Percentiles rank a stretch among this genome's conserved stretches.
Conservation (phyloP, 2,113 vertebrate genomes). For the Poeciliopsis turrubarensis region DNA sequence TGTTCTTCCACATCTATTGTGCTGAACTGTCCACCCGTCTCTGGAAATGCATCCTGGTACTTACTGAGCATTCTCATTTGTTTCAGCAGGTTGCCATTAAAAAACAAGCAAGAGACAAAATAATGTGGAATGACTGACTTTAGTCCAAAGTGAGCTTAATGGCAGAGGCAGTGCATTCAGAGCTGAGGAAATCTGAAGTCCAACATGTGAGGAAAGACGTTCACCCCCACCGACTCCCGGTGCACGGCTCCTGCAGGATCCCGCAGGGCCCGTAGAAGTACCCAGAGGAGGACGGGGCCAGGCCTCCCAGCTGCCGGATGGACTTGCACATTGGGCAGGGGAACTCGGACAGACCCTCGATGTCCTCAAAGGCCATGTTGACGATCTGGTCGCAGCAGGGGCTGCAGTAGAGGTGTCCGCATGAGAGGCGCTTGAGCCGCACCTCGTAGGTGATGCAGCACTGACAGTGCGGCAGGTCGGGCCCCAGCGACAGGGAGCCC, state of each 20-base stretch:
- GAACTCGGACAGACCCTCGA: slow-evolving; percentile 81
- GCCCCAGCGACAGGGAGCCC: slow-evolving; percentile 76
- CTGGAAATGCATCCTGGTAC: slow-evolving; percentile 26
- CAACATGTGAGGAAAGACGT: not conserved
- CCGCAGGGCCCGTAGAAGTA: slow-evolving; percentile 54
- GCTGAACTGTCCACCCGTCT: not conserved
- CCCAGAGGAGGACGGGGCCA: slow-evolving; percentile 59
- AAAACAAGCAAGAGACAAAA: slow-evolving; percentile 11
- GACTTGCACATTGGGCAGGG: slow-evolving; percentile 83
- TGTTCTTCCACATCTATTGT: not conserved
- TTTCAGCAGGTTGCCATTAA: slow-evolving; percentile 21
- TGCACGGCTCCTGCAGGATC: slow-evolving; percentile 53
- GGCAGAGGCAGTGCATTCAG: slow-evolving; percentile 16
- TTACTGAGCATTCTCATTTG: slow-evolving; percentile 15
- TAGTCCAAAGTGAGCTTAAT: slow-evolving; percentile 6
- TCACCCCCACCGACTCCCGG: slow-evolving; percentile 60
- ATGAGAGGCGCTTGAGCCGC: slow-evolving; percentile 79
- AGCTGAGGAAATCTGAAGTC: not conserved
- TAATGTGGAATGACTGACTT: not conserved
- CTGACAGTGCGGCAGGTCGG: slow-evolving; percentile 81
- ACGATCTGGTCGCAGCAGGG: slow-evolving; percentile 81
- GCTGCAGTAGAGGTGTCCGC: slow-evolving; percentile 80
- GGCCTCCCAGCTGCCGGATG: slow-evolving; percentile 69
- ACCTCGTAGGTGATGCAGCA: slow-evolving; percentile 77
- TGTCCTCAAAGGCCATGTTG: slow-evolving; percentile 83